These are phyloP conservation scores for Diplodus puntazzo DNA, from an alignment of 2,797 vertebrate species.

Conservation along the genomic window DNA sequence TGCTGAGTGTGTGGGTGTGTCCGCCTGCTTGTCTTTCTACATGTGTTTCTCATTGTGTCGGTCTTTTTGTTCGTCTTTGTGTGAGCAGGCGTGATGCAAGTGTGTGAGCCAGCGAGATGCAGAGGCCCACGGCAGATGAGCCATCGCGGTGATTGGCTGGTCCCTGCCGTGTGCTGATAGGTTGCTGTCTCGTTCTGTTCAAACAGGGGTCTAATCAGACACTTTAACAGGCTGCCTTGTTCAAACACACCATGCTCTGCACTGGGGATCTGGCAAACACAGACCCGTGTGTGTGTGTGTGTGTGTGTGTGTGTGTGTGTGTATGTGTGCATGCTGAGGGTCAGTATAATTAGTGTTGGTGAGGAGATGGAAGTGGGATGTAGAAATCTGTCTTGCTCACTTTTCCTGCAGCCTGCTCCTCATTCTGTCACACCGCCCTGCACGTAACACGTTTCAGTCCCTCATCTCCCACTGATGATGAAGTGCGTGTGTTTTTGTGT, in stretches of 20 bases:
- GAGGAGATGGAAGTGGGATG: constrained; percentile 54
- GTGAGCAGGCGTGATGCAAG: constrained; percentile 30
- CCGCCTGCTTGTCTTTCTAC: constrained; percentile 21
- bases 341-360: constrained; percentile 65
- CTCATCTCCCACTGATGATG: constrained; percentile 40
- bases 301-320: constrained; percentile 35
- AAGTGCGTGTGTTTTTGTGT: constrained; percentile 24
- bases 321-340: constrained; percentile 32
- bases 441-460: constrained; percentile 41
- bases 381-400: constrained; percentile 59
- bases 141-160: constrained; percentile 59
- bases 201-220: constrained; percentile 80
- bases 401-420: constrained; percentile 50
- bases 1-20: constrained; percentile 55
- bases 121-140: constrained; percentile 48
- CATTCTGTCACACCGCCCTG: constrained; percentile 57
- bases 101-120: constrained; percentile 40
- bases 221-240: constrained; percentile 76
- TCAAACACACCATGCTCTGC: constrained; percentile 77
- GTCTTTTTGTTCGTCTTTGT: constrained; percentile 40
- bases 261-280: constrained; percentile 75
- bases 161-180: constrained; percentile 68
- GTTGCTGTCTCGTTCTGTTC: constrained; percentile 74
- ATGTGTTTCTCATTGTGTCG: constrained; percentile 33
- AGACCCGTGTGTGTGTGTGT: constrained; percentile 52